These are phyloP conservation scores for Pantala flavescens DNA, from an alignment of 1,140 invertebrate species.

Conservation along the genomic window DNA sequence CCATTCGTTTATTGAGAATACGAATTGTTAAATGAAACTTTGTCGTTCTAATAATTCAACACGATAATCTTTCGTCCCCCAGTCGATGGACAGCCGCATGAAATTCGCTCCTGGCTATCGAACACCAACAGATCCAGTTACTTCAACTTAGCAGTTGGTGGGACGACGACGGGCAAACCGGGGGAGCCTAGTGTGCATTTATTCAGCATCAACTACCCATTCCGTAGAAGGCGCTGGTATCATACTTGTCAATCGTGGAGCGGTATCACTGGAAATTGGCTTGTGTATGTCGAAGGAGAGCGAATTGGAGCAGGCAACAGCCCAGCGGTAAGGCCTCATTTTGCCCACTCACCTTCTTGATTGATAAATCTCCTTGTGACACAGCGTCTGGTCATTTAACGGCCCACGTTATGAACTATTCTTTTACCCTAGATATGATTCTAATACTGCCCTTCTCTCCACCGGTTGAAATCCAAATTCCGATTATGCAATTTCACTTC, in stretches of 20 bases:
- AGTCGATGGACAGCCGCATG: constrained; percentile 58
- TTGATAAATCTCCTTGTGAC: no score
- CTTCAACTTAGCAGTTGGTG: constrained; percentile 64
- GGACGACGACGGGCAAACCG: constrained; percentile 43
- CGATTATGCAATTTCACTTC: no score
- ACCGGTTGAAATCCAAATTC: no score
- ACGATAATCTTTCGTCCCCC: constrained; percentile 26
- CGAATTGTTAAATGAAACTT: no score
- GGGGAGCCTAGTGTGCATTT: constrained; percentile 30
- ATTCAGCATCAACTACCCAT: constrained; percentile 68
- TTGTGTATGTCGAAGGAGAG: constrained; percentile 73
- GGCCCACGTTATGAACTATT: no score
- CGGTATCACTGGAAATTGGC: constrained; percentile 73
- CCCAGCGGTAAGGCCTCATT: constrained; percentile 54
- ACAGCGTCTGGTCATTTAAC: no score
- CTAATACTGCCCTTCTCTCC: no score
- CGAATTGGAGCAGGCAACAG: constrained; percentile 70
- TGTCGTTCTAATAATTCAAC: no score
- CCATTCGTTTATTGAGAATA: no score
- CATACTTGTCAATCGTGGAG: constrained; percentile 78
- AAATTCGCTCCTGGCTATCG: constrained; percentile 63
- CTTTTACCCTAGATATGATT: no score
- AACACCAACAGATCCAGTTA: constrained; percentile 67
- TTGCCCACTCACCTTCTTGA: no score
- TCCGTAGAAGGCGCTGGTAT: constrained; percentile 70